Base-by-base conservation (phyloP, 2,888 invertebrate species). In the Dysmachus trigonus region DNA sequence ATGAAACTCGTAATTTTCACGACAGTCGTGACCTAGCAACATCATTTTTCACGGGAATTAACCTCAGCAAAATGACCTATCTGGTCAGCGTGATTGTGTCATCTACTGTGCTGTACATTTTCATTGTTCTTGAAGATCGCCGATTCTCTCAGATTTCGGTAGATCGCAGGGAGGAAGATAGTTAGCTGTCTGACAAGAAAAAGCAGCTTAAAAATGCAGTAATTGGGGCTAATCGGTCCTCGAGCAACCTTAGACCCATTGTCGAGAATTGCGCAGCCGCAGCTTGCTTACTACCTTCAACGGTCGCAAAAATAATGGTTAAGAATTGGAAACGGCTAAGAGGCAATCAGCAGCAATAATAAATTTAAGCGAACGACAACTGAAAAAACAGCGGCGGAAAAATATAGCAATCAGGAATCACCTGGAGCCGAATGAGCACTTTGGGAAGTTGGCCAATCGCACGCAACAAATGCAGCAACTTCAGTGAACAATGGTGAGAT, bases 381-480 rank as follows among this genome's bases (percentile, higher is more conserved):
- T 35, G 10, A 62, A 62, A 62, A 62, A 62, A 41, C 41, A 22
- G 27, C 62, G 7, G 7, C 18, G 51, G 6, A 41, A 51, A 79
- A 79, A 79, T 22, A 15, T 31, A 22, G 30, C 79, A 82, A 82
- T 79, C 41, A 51, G 79, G 79, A 79, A 51, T 47, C 79, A 38
- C 51, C 47, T 47, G 51, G 22, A 51, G 31, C 30, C 10, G 27
- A 62, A 62, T 62, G 27, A 62, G 27, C 62, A 51, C 47, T 51
- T 51, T 77, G 77, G 82, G 82, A 82, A 82, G 71, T 82, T 82
- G 38, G 33, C 38, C 33, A 82, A 71, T 71, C 35, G 33, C 35
- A 82, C 82, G 82, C 82, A 82, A 13, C 71, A 22, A 79, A 79
- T 71, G 82, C 62, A 82, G 35, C 62, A 82, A 82, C 62, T 62